These are phyloP conservation scores for Belonocnema kinseyi DNA, from an alignment of 1,140 invertebrate species.

Conservation along the genomic window DNA sequence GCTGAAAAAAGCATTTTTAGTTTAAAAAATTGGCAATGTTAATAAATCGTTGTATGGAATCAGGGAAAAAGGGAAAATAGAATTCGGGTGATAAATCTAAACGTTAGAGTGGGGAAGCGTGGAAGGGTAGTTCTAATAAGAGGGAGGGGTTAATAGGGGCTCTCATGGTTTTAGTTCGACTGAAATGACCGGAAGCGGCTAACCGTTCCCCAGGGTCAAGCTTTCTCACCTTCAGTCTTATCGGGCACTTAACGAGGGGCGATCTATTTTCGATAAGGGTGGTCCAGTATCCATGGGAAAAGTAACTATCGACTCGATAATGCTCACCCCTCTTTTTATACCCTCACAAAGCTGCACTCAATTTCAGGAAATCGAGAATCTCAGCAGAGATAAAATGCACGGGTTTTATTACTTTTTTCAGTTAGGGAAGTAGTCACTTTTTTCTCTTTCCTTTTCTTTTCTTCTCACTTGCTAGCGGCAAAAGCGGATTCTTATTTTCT, in stretches of 20 bases:
- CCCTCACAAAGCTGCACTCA: slow-evolving; percentile 1
- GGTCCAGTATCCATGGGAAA: slow-evolving; percentile 48
- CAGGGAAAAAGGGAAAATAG: not conserved
- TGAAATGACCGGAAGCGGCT: slow-evolving; percentile 63
- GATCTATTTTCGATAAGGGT: slow-evolving; percentile 68
- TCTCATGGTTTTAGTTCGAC: slow-evolving; percentile 32
- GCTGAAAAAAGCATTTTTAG: not conserved
- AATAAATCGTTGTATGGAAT: not conserved
- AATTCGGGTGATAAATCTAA: not conserved
- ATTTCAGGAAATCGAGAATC: not conserved
- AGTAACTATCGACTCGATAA: slow-evolving; percentile 61
- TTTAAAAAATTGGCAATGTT: not conserved
- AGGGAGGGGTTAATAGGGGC: slow-evolving; percentile 55
- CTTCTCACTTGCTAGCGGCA: not conserved
- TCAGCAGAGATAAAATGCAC: not conserved
- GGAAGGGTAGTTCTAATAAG: not conserved
- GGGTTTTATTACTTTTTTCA: too few species aligned
- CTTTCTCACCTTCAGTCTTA: slow-evolving; percentile 45
- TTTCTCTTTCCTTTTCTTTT: slow-evolving; percentile 22
- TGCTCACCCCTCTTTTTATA: slow-evolving; percentile 35
- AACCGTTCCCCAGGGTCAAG: slow-evolving; percentile 59
- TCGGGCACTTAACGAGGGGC: slow-evolving; percentile 57
- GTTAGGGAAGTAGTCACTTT: slow-evolving; percentile 28
- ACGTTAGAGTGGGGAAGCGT: not conserved
- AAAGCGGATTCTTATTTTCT: too few species aligned